Conservation (phyloP, 1,140 invertebrate species). For the Drosophila sturtevanti region DNA sequence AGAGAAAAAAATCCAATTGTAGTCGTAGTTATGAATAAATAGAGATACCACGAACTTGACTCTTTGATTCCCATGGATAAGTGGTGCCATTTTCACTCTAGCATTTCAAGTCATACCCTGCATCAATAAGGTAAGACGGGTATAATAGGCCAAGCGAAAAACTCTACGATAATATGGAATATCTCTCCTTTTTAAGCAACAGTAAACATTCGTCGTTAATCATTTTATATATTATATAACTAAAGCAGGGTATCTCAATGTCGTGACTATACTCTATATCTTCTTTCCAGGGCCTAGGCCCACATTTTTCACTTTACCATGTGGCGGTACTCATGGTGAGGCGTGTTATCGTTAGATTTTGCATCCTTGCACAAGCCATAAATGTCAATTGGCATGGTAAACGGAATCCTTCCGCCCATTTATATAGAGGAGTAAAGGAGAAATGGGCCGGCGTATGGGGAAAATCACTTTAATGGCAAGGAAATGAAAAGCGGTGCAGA, state of each 20-base stretch:
- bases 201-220: too few relatives aligned
- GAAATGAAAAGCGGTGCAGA: constrained; percentile 49
- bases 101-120: background rate
- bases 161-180: too few relatives aligned
- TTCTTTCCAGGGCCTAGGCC: too few relatives aligned
- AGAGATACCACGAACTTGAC: constrained; percentile 44
- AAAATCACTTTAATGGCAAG: constrained; percentile 36
- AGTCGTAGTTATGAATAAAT: constrained; percentile 76
- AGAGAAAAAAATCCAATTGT: constrained; percentile 33
- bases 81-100: constrained; percentile 20
- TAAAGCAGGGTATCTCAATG: background rate
- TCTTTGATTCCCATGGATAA: background rate
- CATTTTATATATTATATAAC: too few relatives aligned
- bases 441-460: constrained; percentile 6
- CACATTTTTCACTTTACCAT: constrained; percentile 37
- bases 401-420: constrained; percentile 9
- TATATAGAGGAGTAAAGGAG: constrained; percentile 12
- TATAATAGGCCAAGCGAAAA: background rate
- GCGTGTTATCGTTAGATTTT: constrained; percentile 65
- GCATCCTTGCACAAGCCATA: constrained; percentile 76
- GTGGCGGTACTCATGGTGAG: constrained; percentile 39
- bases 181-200: too few relatives aligned
- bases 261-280: too few relatives aligned
- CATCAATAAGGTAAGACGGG: background rate
- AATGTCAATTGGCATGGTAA: constrained; percentile 69